phyloP scores from a whole-genome alignment of 2,113 vertebrate species.

The Amphilophus citrinellus region DNA sequence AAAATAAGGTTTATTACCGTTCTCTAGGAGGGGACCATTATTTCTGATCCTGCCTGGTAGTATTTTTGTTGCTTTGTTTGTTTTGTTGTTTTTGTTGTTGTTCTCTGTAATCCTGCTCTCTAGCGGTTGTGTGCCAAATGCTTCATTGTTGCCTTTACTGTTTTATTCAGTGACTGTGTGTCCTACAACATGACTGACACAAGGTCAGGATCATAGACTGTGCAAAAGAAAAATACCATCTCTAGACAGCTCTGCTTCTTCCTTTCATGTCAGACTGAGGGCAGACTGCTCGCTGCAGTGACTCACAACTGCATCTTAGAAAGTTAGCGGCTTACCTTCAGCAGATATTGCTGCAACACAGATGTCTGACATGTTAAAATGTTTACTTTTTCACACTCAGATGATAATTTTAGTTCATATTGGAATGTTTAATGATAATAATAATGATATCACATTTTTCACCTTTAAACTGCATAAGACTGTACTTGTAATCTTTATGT shows the following conservation, averaged over 20 bases:
- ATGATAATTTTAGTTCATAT: background rate
- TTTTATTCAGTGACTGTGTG: background rate
- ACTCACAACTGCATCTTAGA: background rate
- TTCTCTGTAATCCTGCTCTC: background rate
- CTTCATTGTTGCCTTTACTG: background rate
- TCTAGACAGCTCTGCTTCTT: background rate
- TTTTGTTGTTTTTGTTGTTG: no score
- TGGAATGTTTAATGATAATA: no score
- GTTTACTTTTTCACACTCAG: background rate
- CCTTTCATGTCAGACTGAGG: background rate
- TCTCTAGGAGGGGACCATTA: background rate
- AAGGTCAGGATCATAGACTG: background rate
- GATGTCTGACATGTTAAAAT: background rate
- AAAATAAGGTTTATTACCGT: no score
- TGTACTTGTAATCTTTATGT: background rate
- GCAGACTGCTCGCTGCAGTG: background rate
- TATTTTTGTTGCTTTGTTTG: background rate
- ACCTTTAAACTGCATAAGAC: background rate
- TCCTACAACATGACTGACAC: slow-evolving; percentile 9
- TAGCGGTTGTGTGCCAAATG: background rate
- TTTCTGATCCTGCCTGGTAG: background rate
- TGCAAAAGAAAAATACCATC: background rate
- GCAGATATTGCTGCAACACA: background rate
- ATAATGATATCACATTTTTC: background rate
- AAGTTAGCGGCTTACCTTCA: rapidly evolving